These are phyloP conservation scores for Clitarchus hookeri DNA, from an alignment of 2,888 invertebrate species.

Conservation along the genomic window DNA sequence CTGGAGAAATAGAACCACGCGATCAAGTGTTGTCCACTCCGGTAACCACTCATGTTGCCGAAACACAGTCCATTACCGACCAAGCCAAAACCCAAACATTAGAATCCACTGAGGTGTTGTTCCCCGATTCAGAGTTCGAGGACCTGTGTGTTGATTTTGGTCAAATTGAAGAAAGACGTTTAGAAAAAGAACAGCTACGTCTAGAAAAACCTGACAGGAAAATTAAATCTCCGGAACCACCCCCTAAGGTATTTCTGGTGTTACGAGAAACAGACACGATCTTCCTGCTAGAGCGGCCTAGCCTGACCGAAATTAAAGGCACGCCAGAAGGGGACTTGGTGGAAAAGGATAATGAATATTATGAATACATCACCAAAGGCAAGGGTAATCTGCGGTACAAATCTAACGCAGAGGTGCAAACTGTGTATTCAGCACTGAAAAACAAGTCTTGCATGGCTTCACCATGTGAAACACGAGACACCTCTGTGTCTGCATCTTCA, in stretches of 20 bases:
- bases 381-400: conserved; percentile 58
- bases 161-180: not conserved
- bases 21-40: not conserved
- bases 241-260: conserved; percentile 51
- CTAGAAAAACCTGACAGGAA: conserved; percentile 21
- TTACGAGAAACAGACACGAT: conserved; percentile 70
- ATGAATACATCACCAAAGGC: conserved; percentile 69
- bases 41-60: not conserved
- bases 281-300: conserved; percentile 67
- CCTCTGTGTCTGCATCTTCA: conserved; percentile 69
- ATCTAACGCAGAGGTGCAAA: conserved; percentile 67
- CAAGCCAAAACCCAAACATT: not conserved
- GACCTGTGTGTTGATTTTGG: conserved; percentile 22
- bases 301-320: conserved; percentile 64
- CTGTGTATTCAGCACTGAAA: conserved; percentile 64
- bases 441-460: conserved; percentile 66
- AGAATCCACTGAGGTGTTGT: conserved; percentile 24
- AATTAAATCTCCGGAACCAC: conserved; percentile 17
- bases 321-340: conserved; percentile 62
- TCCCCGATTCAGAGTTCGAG: conserved; percentile 33
- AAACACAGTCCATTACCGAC: not conserved
- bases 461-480: conserved; percentile 60
- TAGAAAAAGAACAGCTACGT: conserved; percentile 21
- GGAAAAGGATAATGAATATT: conserved; percentile 67
- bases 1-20: not conserved